Evolutionary conservation across 37 sponge, comb jelly and placozoan species (phyloP).

Genomic region (Axinella damicornis): DNA sequence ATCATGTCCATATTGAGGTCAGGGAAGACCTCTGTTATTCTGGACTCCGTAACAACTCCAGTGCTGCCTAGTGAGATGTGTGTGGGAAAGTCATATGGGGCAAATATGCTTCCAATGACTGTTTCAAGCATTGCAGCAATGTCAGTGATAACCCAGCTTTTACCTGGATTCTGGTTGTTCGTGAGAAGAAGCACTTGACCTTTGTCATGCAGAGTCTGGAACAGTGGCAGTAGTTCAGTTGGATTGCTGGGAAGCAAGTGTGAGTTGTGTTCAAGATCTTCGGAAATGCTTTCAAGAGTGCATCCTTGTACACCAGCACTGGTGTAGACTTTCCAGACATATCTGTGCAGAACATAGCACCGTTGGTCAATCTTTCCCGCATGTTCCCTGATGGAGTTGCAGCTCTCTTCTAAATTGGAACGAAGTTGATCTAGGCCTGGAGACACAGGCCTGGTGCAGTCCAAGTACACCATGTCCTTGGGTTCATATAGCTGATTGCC

Average conservation of each 20-base stretch:
- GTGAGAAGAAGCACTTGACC: conserved; percentile 4
- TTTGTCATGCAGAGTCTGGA: not conserved
- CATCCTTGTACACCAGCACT: not conserved
- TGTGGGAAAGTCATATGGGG: conserved; percentile 3
- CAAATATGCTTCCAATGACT: conserved; percentile 21
- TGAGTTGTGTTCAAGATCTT: not conserved
- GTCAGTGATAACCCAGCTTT: conserved; percentile 15
- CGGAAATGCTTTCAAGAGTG: not conserved
- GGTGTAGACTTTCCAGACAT: not conserved
- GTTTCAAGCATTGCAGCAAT: conserved; percentile 6
- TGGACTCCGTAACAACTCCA: conserved; percentile 11
- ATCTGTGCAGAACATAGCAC: too few species aligned
- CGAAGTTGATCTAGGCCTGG: too few species aligned
- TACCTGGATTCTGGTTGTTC: not conserved
- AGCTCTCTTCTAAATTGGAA: too few species aligned
- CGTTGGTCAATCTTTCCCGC: too few species aligned
- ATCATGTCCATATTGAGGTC: conserved; percentile 4
- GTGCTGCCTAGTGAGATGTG: not conserved
- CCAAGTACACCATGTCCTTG: too few species aligned
- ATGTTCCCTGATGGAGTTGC: too few species aligned
- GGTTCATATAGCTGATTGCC: not conserved
- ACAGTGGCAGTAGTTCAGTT: not conserved
- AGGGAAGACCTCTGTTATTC: not conserved
- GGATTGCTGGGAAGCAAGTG: not conserved
- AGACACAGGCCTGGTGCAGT: too few species aligned